A percentile compares a stretch with the other conserved stretches of the same genome.
Conservation (phyloP, 1,140 invertebrate genomes). For the Globodera ellingtonae region DNA sequence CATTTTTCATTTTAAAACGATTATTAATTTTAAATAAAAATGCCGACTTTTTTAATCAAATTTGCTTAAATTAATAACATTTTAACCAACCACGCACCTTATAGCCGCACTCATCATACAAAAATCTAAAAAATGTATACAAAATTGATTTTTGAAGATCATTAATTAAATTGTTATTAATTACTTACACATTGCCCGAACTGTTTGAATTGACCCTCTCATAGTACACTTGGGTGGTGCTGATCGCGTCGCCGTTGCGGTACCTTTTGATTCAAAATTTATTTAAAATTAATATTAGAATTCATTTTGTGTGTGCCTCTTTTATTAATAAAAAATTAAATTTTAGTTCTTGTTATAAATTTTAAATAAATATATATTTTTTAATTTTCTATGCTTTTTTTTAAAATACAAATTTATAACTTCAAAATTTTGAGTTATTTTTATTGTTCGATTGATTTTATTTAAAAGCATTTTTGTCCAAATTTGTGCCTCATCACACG, state of each 20-base stretch:
- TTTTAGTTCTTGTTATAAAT: neutral
- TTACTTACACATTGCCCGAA: constrained; percentile 71
- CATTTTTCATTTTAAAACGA: too few species aligned
- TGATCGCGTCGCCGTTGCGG: constrained; percentile 80
- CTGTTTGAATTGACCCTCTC: constrained; percentile 81
- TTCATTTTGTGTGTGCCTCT: neutral
- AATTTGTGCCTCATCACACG: constrained; percentile 66
- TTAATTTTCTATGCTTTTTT: too few species aligned
- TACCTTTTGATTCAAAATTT: constrained; percentile 69
- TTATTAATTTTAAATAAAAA: too few species aligned
- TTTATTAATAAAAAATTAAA: neutral
- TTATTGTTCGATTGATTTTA: too few species aligned
- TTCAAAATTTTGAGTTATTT: too few species aligned
- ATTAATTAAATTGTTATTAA: too few species aligned
- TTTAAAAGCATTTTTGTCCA: too few species aligned
- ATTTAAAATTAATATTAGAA: neutral
- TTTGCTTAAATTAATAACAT: neutral
- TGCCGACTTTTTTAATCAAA: neutral
- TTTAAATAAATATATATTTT: neutral
- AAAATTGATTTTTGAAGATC: too few species aligned
- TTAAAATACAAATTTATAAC: too few species aligned
- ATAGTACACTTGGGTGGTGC: constrained; percentile 81
- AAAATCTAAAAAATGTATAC: constrained; percentile 68
- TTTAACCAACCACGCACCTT: constrained; percentile 63
- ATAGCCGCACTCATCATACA: constrained; percentile 78